These are phyloP conservation scores for Chionis minor DNA, from an alignment of 2,113 vertebrate genomes.

Conservation along the genomic window DNA sequence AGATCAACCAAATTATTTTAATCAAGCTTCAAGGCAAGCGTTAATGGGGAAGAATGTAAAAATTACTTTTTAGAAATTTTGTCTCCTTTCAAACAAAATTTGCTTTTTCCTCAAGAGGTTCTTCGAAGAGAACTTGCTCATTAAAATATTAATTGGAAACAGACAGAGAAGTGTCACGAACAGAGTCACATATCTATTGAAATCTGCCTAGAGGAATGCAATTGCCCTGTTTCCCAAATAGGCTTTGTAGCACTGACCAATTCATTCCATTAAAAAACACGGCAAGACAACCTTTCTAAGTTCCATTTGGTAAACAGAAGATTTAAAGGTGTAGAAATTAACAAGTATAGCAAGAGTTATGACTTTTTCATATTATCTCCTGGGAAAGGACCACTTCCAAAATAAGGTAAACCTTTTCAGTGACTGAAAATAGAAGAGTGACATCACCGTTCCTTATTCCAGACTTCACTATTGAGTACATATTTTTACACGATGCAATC, in stretches of 20 bases:
- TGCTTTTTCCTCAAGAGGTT: neutral
- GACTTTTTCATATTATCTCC: neutral
- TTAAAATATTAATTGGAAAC: slow-evolving; percentile 24
- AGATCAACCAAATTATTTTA: neutral
- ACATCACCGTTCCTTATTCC: neutral
- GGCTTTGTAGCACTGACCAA: neutral
- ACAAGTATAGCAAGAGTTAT: neutral
- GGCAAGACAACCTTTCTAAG: neutral
- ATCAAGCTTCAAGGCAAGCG: neutral
- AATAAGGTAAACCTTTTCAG: neutral
- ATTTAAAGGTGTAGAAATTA: neutral
- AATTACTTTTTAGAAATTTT: neutral
- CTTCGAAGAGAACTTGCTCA: neutral
- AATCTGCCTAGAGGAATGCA: neutral
- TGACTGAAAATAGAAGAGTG: neutral
- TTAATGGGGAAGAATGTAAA: neutral
- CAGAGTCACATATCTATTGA: neutral
- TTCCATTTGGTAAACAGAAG: neutral
- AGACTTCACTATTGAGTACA: neutral
- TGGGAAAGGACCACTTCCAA: neutral
- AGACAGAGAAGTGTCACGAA: neutral
- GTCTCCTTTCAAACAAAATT: neutral
- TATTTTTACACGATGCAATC: neutral
- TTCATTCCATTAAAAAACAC: neutral
- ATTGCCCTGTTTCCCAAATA: neutral